These are phyloP conservation scores for Enteromius treurensis DNA, from an alignment of 2,797 vertebrate species.

Conservation along the genomic window DNA sequence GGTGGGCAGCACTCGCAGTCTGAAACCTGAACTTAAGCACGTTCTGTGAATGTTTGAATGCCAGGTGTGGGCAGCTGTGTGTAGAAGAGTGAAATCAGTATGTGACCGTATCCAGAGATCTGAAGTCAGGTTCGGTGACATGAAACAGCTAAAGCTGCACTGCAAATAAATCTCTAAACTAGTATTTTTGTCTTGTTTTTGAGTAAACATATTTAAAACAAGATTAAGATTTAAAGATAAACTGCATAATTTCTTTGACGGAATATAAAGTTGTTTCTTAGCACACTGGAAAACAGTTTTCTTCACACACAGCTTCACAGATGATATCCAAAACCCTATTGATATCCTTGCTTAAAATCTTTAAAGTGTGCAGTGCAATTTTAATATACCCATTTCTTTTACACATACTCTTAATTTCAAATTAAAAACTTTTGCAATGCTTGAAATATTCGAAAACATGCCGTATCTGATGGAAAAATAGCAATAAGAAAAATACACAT, in stretches of 20 bases:
- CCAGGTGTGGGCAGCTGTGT: conserved; percentile 56
- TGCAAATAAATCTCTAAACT: background rate
- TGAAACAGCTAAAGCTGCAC: conserved; percentile 18
- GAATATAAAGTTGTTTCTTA: background rate
- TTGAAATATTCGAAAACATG: background rate
- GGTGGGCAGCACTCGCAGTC: background rate
- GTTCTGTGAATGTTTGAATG: conserved; percentile 7
- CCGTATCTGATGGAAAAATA: background rate
- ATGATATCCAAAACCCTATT: background rate
- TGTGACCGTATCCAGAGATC: background rate
- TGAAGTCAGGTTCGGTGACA: background rate
- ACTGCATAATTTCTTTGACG: background rate
- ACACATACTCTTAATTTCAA: background rate
- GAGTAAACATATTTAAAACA: conserved; percentile 13
- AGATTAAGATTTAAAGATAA: background rate
- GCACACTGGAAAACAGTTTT: background rate
- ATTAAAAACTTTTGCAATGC: background rate
- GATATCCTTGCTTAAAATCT: background rate
- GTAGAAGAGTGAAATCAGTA: conserved; percentile 16
- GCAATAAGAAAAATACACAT: background rate
- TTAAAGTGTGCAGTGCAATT: background rate
- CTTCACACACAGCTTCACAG: no score
- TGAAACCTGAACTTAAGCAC: conserved; percentile 35
- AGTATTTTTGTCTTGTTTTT: background rate
- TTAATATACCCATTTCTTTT: background rate